phyloP scores from a whole-genome alignment of 2,113 vertebrate genomes.

The Spea multiplicata region DNA sequence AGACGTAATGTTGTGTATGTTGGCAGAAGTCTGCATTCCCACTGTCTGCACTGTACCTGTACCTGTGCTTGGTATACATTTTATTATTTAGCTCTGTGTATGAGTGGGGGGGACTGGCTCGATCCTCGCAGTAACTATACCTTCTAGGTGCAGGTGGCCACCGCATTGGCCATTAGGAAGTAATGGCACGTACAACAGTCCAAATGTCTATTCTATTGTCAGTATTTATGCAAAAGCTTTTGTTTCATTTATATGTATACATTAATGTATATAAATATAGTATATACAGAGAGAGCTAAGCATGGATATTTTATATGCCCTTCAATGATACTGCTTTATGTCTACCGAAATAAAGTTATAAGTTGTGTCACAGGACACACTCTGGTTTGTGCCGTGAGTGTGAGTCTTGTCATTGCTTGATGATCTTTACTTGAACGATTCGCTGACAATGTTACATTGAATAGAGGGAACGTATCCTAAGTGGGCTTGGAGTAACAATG shows the following conservation, averaged over 20 bases:
- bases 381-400: not conserved
- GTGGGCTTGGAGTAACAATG: too few relatives aligned
- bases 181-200: not conserved
- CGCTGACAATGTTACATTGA: too few relatives aligned
- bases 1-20: not conserved
- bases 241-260: constrained; percentile 7
- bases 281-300: constrained; percentile 5
- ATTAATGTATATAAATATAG: constrained; percentile 15
- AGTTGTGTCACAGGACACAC: not conserved
- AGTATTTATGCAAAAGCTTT: constrained; percentile 15
- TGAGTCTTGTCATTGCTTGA: too few relatives aligned
- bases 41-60: too few relatives aligned
- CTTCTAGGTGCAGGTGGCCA: not conserved
- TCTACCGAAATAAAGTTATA: constrained; percentile 25
- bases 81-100: not conserved
- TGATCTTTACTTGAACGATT: too few relatives aligned
- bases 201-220: not conserved
- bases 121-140: not conserved
- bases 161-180: not conserved
- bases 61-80: not conserved
- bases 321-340: constrained; percentile 18
- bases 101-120: constrained; percentile 16
- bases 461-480: too few relatives aligned
- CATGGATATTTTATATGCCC: constrained; percentile 22
- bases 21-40: not conserved